These are phyloP conservation scores for Copsychus sechellarum DNA, from an alignment of 2,113 vertebrate species.

Conservation along the genomic window DNA sequence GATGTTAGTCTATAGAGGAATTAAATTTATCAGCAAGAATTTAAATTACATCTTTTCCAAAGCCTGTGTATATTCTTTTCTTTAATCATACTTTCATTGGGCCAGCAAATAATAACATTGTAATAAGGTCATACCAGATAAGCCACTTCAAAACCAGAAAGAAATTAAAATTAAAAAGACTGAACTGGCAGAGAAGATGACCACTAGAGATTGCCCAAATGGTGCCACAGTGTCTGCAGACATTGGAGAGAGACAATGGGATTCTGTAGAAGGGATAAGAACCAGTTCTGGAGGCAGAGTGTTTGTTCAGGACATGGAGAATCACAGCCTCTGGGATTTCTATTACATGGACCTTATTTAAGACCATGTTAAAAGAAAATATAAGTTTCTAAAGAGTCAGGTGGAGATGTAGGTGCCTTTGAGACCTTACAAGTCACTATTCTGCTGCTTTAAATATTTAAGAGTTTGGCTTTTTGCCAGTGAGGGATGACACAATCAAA, in stretches of 20 bases:
- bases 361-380: neutral
- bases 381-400: neutral
- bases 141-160: constrained; percentile 53
- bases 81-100: neutral
- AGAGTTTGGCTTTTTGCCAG: neutral
- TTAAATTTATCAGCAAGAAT: constrained; percentile 12
- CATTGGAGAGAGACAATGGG: neutral
- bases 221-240: constrained; percentile 46
- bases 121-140: constrained; percentile 23
- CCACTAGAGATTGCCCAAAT: neutral
- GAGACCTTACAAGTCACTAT: neutral
- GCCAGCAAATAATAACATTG: constrained; percentile 9
- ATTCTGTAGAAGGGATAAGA: neutral
- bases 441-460: neutral
- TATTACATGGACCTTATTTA: neutral
- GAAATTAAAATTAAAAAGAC: constrained; percentile 11
- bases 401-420: neutral
- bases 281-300: neutral
- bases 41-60: constrained; percentile 34
- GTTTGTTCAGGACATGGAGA: neutral
- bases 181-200: neutral
- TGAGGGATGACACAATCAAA: neutral
- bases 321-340: neutral
- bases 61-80: constrained; percentile 1
- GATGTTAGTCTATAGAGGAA: constrained; percentile 7